Conservation (phyloP, 2,888 invertebrate genomes). For the Hirtodrosophila trivittata region DNA sequence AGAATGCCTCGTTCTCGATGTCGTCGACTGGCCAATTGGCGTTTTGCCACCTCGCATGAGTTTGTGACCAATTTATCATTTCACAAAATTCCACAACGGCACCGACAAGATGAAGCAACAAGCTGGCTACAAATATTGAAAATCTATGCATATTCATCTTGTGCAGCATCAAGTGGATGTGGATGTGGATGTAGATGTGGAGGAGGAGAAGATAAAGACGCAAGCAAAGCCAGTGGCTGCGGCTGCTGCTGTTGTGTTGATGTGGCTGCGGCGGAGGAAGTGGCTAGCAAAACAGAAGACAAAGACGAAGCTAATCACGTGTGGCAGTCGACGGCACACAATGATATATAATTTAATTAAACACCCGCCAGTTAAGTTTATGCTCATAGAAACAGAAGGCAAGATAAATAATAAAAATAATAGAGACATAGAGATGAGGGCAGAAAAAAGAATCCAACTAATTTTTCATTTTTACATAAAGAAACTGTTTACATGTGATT, state of each 20-base stretch:
- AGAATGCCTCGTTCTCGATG: conserved; percentile 53
- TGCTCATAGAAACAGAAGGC: too few species aligned
- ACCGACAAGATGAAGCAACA: conserved; percentile 55
- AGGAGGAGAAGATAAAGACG: neutral
- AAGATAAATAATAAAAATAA: too few species aligned
- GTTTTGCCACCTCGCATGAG: conserved; percentile 68
- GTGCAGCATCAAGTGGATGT: conserved; percentile 24
- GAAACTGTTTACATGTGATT: conserved; percentile 50
- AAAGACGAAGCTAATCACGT: conserved; percentile 70
- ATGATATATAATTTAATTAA: conserved; percentile 50
- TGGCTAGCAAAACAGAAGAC: conserved; percentile 52
- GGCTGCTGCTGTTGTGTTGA: too few species aligned
- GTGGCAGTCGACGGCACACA: conserved; percentile 48
- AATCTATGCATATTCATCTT: conserved; percentile 63
- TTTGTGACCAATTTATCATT: conserved; percentile 76
- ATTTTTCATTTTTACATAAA: conserved; percentile 54
- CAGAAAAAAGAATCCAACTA: too few species aligned
- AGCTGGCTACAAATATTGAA: conserved; percentile 49
- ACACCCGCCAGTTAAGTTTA: too few species aligned
- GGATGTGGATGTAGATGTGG: conserved; percentile 6
- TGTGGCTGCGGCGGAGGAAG: neutral
- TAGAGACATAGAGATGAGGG: too few species aligned
- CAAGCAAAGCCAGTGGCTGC: neutral
- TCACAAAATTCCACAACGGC: conserved; percentile 68
- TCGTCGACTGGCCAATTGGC: conserved; percentile 63